Evolutionary conservation across 2,888 invertebrate genomes (phyloP).

Genomic region (Amiota mariae): DNA sequence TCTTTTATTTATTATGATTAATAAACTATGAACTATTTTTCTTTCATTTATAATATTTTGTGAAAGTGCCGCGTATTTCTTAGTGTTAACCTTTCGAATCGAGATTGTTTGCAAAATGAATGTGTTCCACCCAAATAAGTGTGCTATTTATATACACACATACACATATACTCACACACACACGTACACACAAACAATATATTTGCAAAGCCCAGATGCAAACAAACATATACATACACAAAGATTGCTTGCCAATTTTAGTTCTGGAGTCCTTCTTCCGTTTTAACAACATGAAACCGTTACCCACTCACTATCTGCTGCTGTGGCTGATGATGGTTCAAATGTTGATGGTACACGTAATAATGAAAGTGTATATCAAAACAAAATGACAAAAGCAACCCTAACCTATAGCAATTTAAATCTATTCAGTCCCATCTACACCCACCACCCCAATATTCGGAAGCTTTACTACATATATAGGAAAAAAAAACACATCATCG

Average conservation of each 20-base stretch:
- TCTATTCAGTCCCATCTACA: too few relatives aligned
- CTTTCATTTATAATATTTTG: constrained; percentile 29
- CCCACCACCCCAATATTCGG: too few relatives aligned
- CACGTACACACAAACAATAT: not conserved
- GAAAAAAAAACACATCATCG: too few relatives aligned
- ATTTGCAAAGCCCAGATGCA: not conserved
- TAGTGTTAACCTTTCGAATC: constrained; percentile 48
- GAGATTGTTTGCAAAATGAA: constrained; percentile 39
- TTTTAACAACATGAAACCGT: not conserved
- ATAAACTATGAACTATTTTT: constrained; percentile 24
- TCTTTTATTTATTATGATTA: not conserved
- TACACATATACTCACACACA: constrained; percentile 29
- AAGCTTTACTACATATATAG: too few relatives aligned
- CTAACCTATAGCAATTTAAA: constrained; percentile 13
- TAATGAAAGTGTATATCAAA: too few relatives aligned
- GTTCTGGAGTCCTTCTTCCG: not conserved
- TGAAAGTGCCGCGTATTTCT: not conserved
- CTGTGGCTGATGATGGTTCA: not conserved
- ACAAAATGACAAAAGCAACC: constrained; percentile 2
- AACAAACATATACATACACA: not conserved
- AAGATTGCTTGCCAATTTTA: not conserved
- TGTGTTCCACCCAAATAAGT: constrained; percentile 32
- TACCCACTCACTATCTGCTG: not conserved
- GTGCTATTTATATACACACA: constrained; percentile 57
- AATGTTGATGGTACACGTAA: too few relatives aligned